Base-by-base conservation (phyloP, 2,797 vertebrate species). In the Danio albolineatus region DNA sequence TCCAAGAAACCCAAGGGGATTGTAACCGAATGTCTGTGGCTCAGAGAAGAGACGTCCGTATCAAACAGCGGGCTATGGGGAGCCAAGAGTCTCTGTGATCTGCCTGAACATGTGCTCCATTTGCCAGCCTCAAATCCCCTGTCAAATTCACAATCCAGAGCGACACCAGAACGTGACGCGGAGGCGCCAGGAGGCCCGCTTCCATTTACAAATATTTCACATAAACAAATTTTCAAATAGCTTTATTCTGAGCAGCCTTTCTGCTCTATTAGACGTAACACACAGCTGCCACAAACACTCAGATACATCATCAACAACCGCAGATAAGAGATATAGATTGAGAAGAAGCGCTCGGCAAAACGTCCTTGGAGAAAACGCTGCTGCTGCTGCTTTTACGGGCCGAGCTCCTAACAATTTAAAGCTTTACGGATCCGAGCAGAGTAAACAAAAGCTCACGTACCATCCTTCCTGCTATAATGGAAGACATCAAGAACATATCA, bases 221-320 rank as follows among this genome's bases (percentile, higher is more conserved):
- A 96, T 96, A 97, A 97, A 97, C 97, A 97, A 96, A 97, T 97
- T 97, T 96, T 96, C 96, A 96, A 95, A 96, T 96, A 95, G 95
- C 96, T 96, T 96, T 95, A 97, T 98, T 97, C 96, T 96, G 96
- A 97, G 94, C 95, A 96, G 96, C 95, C 96, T 97, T 96, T 97
- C 96, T 97, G 97, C 96, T 98, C 97, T 97, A 98, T 97, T 98
- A 98, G 96, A 96, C 96, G 96, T 93, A 96, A 97, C 96, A 97
- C 96, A 97, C 96, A 97, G 96, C 96, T 98, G 96, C 96, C 97
- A 98, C 95, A 96, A 96, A 95, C 95, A 97, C 96, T 98, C 97
- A 98, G 96, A 98, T 95, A 96, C 95, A 96, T 96, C 97, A 98
- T 98, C 97, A 98, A 98, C 97, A 96, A 98, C 96, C 95, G 94